Conservation (phyloP, 2,113 vertebrate species). For the Tringa solitaria region DNA sequence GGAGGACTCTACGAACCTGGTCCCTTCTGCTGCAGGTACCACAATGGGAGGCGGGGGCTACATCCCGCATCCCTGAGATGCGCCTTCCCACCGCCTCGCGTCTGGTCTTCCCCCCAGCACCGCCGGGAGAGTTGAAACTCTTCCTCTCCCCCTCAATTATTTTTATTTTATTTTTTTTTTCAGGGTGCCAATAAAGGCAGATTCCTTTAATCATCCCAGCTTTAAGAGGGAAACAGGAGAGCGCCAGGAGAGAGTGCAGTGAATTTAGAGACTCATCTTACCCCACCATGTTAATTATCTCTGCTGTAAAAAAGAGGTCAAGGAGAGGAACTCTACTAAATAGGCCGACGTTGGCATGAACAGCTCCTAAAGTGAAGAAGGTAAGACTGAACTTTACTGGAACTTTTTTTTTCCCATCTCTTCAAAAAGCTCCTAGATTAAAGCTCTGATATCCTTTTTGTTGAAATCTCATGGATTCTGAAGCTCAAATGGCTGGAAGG, state of each 20-base stretch:
- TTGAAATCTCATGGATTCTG: slow-evolving; percentile 78
- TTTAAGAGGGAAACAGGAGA: slow-evolving; percentile 39
- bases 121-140: not conserved
- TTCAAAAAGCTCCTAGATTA: slow-evolving; percentile 80
- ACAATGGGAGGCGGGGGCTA: not conserved
- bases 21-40: not conserved
- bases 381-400: slow-evolving; percentile 73
- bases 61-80: not conserved
- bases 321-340: slow-evolving; percentile 71
- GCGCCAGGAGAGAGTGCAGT: slow-evolving; percentile 61
- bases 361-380: slow-evolving; percentile 65
- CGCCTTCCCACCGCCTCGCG: not conserved
- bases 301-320: slow-evolving; percentile 65
- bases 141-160: slow-evolving; percentile 62
- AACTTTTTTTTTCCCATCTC: slow-evolving; percentile 75
- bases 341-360: slow-evolving; percentile 69
- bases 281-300: slow-evolving; percentile 73
- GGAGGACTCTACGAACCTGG: not conserved
- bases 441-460: slow-evolving; percentile 72
- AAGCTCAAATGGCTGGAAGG: slow-evolving; percentile 77
- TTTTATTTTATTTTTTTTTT: slow-evolving; percentile 33
- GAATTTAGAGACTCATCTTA: slow-evolving; percentile 72
- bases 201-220: slow-evolving; percentile 44
- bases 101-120: not conserved
- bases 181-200: slow-evolving; percentile 41